Conservation (phyloP, 2,888 invertebrate genomes). For the Temnothorax ravouxi region DNA sequence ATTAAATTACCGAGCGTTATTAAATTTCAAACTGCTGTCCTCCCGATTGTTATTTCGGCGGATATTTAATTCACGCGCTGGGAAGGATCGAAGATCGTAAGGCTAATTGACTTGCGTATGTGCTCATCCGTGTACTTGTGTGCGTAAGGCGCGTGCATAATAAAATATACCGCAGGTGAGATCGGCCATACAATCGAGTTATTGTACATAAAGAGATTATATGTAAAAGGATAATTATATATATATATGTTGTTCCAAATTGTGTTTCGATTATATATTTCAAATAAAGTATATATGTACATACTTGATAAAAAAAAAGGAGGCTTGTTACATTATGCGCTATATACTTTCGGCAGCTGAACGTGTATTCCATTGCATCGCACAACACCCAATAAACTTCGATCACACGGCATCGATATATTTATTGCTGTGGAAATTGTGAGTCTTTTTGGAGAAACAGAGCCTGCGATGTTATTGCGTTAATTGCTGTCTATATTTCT, state of each 20-base stretch:
- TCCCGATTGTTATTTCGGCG: neutral
- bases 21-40: slow-evolving; percentile 10
- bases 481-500: neutral
- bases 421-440: slow-evolving; percentile 23
- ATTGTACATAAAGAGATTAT: slow-evolving; percentile 62
- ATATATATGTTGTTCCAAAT: slow-evolving; percentile 25
- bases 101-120: neutral
- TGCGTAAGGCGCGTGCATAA: neutral
- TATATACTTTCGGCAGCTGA: slow-evolving; percentile 13
- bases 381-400: slow-evolving; percentile 39
- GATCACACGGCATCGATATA: slow-evolving; percentile 32
- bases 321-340: neutral
- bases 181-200: slow-evolving; percentile 22
- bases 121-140: too few species aligned
- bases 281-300: slow-evolving; percentile 45
- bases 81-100: neutral
- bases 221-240: slow-evolving; percentile 29
- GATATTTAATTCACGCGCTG: neutral
- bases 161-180: slow-evolving; percentile 1
- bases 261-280: slow-evolving; percentile 47
- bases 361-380: slow-evolving; percentile 32
- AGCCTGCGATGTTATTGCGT: neutral
- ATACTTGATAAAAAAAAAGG: slow-evolving; percentile 23
- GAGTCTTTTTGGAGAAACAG: slow-evolving; percentile 14
- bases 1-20: neutral